Percentiles rank a stretch among this genome's conserved stretches.
These are phyloP conservation scores for Drosophila ogumai DNA, from an alignment of 1,140 invertebrate genomes.

Conservation along the genomic window DNA sequence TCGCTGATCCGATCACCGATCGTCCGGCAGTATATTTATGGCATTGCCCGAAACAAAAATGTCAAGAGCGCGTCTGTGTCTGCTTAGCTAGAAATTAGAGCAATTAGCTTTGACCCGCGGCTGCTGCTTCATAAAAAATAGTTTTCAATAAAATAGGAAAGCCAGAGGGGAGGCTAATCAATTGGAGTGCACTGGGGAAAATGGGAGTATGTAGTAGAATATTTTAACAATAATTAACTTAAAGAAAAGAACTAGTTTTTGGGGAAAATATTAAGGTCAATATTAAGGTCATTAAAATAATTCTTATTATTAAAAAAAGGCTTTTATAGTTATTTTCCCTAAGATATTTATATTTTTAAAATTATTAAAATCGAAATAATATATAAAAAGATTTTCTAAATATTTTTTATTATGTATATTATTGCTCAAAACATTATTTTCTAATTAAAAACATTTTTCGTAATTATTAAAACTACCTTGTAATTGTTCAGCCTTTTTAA, in stretches of 20 bases:
- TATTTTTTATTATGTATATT: background rate
- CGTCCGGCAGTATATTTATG: conserved; percentile 64
- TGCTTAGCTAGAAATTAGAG: conserved; percentile 79
- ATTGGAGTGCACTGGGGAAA: conserved; percentile 15
- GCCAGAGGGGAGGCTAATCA: conserved; percentile 23
- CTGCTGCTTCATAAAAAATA: conserved; percentile 57
- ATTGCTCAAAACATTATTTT: background rate
- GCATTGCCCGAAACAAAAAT: conserved; percentile 25
- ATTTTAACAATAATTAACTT: background rate
- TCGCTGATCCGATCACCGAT: conserved; percentile 48
- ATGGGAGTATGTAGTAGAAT: background rate
- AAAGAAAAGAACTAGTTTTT: no score
- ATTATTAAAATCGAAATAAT: background rate
- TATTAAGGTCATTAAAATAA: no score
- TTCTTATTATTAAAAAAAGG: no score
- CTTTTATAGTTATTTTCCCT: no score
- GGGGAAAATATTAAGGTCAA: no score
- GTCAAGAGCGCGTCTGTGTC: conserved; percentile 17
- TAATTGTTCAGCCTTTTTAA: background rate
- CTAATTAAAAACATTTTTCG: background rate
- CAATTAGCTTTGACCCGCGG: conserved; percentile 65
- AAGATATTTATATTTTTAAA: no score
- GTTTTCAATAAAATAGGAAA: conserved; percentile 43
- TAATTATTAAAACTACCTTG: no score
- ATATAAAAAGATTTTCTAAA: background rate